Evolutionary conservation across 2,888 invertebrate genomes (phyloP), one percentile per base, ranked within the genome.

Genomic region (Lamellibrachia columna): DNA sequence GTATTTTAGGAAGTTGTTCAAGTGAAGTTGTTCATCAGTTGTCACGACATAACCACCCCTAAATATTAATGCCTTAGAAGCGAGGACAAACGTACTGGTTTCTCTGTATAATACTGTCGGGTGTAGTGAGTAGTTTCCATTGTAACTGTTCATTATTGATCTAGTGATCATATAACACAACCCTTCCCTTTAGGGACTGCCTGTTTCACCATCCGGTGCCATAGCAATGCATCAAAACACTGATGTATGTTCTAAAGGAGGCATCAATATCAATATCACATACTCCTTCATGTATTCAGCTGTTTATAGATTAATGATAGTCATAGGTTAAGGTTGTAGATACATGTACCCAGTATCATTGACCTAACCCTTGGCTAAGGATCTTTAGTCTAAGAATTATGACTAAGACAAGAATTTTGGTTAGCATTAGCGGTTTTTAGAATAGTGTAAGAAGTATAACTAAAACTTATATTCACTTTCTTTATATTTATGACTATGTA

Each of bases 11-110:
- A 75, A 75, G 75, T 15, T 75, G 22, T n/a, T 75, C 75, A 6
- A 15, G 15, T 22, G 60, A 75, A 22, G 15, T 22, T 75, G 15
- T 22, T 75, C 22, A 22, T 15, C 75, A 75, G 75, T 75, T 75
- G 75, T 75, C 75, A 75, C 22, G 22, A 75, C 75, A 75, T 22
- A n/a, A 75, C 15, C 6, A 11, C 75, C 3, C 22, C 4, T 11
- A 75, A 75, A 75, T 75, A 75, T 75, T 75, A 75, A 75, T 75
- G 75, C 75, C 15, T 75, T 75, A 75, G 75, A n/a, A 75, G 75
- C 2, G 22, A 75, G 22, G 15, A 22, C 75, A 22, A 22, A 22
- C 22, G 15, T 75, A 75, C 75, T 3, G 75, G 11, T 75, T 75
- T 75, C 22, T 22, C 15, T 75, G n/a, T 75, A n/a, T 75, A 15